Evolutionary conservation across 2,797 vertebrate species (phyloP), one percentile per base, ranked within the genome.

Genomic region (Parambassis ranga): DNA sequence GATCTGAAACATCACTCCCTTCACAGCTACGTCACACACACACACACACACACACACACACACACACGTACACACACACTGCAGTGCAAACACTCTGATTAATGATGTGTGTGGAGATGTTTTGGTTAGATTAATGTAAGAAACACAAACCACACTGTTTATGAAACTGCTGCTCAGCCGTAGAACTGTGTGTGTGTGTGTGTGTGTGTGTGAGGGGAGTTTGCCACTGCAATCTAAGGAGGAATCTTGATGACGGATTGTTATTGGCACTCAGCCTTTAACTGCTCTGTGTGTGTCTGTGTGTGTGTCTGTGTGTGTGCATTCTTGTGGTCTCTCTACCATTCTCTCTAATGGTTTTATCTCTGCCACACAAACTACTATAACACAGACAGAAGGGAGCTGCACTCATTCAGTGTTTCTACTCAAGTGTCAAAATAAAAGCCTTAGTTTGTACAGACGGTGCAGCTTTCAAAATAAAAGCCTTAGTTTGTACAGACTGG

Each of bases 111-210:
- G 63, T 7, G 3, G 70, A 69, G 76, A 83, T 84, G 77, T 77
- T 79, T 55, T 48, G 77, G 65, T 83, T 51, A 77, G 82, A 84
- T 82, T 84, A 75, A 83, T 75, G 72, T 41, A 50, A 69, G 67
- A 77, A 82, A 71, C 77, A 80, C 67, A 81, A 77, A 82, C 75
- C 84, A 5, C 64, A 68, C 14, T 72, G 79, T 81, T 84, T 77
- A 69, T 66, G 50, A 66, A 81, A 65, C 22, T 33, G 46, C 81
- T 71, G 36, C 73, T 77, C 75, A 83, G 44, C 58, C 24, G 38
- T 57, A 53, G 53, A 69, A 65, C 7, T 3, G 16, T 8, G 23
- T 16, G 4, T 35, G 37, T 24, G 27, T 22, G 43, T 13, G 55
- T n/a, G n/a, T n/a, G n/a, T n/a, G 53, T 65, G 22, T 39, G 42